Percentiles rank a stretch among this genome's conserved stretches.
Evolutionary conservation across 2,888 invertebrate genomes (phyloP).

Genomic region (Ectemnius cavifrons): DNA sequence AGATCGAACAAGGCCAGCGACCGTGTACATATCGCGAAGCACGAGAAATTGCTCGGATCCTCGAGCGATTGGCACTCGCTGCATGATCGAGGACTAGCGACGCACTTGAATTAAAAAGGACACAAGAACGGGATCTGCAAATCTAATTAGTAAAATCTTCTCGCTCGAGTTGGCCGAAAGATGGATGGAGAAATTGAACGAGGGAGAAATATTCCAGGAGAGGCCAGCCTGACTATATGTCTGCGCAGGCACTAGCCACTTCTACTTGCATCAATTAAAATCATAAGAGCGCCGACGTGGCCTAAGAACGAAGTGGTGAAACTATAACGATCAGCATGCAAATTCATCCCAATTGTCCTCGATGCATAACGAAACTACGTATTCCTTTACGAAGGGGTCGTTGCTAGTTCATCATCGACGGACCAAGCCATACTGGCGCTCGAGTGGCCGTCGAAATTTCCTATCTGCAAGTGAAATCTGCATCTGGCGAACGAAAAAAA

Average conservation of each 20-base stretch:
- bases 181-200: neutral
- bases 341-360: conserved; percentile 1
- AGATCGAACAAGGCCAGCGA: neutral
- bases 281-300: neutral
- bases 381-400: conserved; percentile 15
- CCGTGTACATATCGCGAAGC: neutral
- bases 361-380: conserved; percentile 5
- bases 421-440: neutral
- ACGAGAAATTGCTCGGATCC: neutral
- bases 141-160: conserved; percentile 6
- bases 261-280: conserved; percentile 3
- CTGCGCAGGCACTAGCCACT: neutral
- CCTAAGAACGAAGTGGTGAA: neutral
- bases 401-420: neutral
- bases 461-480: conserved; percentile 34
- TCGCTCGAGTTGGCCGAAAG: neutral
- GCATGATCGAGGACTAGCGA: neutral
- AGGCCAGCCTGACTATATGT: too few relatives aligned
- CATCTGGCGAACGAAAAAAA: conserved; percentile 7
- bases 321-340: conserved; percentile 6
- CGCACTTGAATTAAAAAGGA: conserved; percentile 3
- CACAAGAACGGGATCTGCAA: neutral
- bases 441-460: conserved; percentile 17
- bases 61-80: neutral
- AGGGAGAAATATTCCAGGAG: too few relatives aligned